Percentiles rank a stretch among this genome's conserved stretches.
These are phyloP conservation scores for Sericinus montela DNA, from an alignment of 2,888 invertebrate species.

Conservation along the genomic window DNA sequence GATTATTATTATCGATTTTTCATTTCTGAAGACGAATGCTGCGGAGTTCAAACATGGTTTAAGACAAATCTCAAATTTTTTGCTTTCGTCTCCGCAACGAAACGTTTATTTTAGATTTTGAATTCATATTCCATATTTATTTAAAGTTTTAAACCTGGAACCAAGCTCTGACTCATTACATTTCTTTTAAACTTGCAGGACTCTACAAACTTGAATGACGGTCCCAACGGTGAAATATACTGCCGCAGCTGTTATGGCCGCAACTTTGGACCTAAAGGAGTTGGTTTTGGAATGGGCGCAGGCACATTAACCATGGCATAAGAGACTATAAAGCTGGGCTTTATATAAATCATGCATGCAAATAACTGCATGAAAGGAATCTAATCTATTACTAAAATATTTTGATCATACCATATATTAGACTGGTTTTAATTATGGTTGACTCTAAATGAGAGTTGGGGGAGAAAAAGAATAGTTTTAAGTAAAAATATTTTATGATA, in stretches of 20 bases:
- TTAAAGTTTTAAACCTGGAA: too few species aligned
- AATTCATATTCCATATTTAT: too few species aligned
- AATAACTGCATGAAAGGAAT: constrained; percentile 69
- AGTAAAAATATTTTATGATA: constrained; percentile 68
- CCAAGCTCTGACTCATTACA: too few species aligned
- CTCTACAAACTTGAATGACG: constrained; percentile 94
- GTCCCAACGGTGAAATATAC: constrained; percentile 95
- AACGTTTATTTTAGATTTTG: too few species aligned
- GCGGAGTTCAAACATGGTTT: too few species aligned
- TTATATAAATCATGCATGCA: constrained; percentile 47
- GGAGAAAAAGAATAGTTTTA: constrained; percentile 34
- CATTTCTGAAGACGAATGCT: too few species aligned
- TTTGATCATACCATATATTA: constrained; percentile 72
- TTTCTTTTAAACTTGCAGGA: constrained; percentile 64
- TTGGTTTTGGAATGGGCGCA: constrained; percentile 94
- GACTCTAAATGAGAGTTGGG: constrained; percentile 71
- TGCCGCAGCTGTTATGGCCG: constrained; percentile 94
- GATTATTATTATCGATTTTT: too few species aligned
- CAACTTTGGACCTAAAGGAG: constrained; percentile 92
- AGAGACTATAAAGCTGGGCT: constrained; percentile 70
- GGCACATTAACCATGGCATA: constrained; percentile 94
- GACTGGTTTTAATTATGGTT: constrained; percentile 78
- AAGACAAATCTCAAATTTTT: too few species aligned
- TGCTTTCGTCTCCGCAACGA: too few species aligned
- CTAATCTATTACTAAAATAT: constrained; percentile 46